Conservation (phyloP, 2,888 invertebrate species). For the Gonocerus acuteangulatus region DNA sequence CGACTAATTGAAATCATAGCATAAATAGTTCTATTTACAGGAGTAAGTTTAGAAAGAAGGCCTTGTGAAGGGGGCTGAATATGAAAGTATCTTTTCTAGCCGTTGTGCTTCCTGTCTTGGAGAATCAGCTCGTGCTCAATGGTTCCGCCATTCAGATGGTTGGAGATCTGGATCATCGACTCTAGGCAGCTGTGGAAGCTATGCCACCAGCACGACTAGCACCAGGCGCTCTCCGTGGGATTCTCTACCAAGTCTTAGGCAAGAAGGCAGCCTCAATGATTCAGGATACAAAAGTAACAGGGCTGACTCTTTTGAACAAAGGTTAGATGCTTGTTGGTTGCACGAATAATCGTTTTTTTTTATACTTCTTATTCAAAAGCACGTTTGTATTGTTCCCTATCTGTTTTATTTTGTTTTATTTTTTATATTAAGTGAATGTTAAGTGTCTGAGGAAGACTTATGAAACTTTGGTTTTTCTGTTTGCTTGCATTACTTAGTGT, state of each 20-base stretch:
- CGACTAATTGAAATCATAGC: too few relatives aligned
- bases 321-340: slow-evolving; percentile 48
- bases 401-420: neutral
- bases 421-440: neutral
- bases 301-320: slow-evolving; percentile 78
- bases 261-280: slow-evolving; percentile 78
- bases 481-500: neutral
- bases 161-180: slow-evolving; percentile 72
- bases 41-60: too few relatives aligned
- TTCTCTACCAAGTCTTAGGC: slow-evolving; percentile 73
- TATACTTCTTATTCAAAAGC: neutral
- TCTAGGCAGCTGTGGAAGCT: slow-evolving; percentile 55
- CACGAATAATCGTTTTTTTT: neutral
- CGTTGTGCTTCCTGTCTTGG: slow-evolving; percentile 80
- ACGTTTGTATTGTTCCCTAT: neutral
- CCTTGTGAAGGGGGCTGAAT: too few relatives aligned
- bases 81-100: slow-evolving; percentile 34
- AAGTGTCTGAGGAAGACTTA: neutral
- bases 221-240: slow-evolving; percentile 82
- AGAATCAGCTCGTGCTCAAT: slow-evolving; percentile 79
- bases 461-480: slow-evolving; percentile 1
- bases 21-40: too few relatives aligned
- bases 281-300: slow-evolving; percentile 79
- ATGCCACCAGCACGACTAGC: slow-evolving; percentile 40
- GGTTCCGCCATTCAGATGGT: slow-evolving; percentile 84